phyloP scores from a whole-genome alignment of 1,140 invertebrate genomes.

The Sipha flava region DNA sequence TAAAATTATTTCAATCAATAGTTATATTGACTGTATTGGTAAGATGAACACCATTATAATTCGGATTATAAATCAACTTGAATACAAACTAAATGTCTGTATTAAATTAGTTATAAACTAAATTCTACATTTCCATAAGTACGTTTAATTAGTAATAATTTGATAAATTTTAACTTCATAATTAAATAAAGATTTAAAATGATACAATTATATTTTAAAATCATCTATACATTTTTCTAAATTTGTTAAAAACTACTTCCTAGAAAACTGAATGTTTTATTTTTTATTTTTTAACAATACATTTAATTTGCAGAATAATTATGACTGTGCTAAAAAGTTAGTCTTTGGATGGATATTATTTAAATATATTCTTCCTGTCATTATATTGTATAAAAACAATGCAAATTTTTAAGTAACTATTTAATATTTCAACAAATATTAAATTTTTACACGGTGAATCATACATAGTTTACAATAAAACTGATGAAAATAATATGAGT shows the following conservation, averaged over 20 bases:
- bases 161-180: no score
- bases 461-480: background rate
- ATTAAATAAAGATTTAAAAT: no score
- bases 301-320: background rate
- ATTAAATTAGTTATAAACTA: no score
- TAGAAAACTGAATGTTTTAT: background rate
- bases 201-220: conserved; percentile 6
- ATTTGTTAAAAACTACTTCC: background rate
- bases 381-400: background rate
- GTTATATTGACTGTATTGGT: no score
- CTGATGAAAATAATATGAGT: no score
- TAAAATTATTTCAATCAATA: no score
- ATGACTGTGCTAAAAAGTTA: background rate
- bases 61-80: no score
- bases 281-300: background rate
- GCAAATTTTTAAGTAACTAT: background rate
- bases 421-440: background rate
- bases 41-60: no score
- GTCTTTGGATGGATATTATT: background rate
- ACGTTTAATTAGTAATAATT: no score
- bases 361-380: background rate
- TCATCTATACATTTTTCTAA: background rate
- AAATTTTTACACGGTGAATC: background rate
- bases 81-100: no score
- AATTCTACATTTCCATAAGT: no score